Evolutionary conservation across 1,140 invertebrate genomes (phyloP).

Genomic region (Solen grandis): DNA sequence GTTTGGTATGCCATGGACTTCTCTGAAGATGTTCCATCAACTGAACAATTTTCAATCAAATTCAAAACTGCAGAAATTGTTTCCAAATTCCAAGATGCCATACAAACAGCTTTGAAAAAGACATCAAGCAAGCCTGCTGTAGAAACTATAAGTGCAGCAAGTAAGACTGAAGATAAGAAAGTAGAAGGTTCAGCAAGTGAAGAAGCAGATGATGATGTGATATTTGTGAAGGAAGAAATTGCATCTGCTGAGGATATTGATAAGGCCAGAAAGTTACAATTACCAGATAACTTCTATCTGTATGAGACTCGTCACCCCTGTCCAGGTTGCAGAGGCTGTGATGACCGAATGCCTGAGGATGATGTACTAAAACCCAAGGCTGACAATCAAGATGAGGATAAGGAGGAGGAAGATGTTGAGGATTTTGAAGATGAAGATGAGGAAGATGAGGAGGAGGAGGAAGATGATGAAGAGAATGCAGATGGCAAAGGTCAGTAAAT

Average conservation of each 20-base stretch:
- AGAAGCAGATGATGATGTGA: conserved; percentile 82
- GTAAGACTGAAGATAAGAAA: background rate
- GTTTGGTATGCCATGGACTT: conserved; percentile 92
- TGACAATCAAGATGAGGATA: background rate
- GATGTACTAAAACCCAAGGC: background rate
- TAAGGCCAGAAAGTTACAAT: conserved; percentile 85
- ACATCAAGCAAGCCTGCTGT: conserved; percentile 82
- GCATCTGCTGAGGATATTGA: conserved; percentile 86
- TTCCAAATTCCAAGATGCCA: conserved; percentile 86
- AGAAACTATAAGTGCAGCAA: conserved; percentile 2
- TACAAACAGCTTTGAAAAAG: conserved; percentile 85
- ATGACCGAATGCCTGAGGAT: conserved; percentile 61
- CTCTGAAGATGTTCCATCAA: conserved; percentile 87
- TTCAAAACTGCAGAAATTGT: conserved; percentile 91
- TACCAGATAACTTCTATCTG: conserved; percentile 91
- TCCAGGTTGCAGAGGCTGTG: conserved; percentile 89
- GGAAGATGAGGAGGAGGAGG: conserved; percentile 27
- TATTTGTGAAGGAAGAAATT: conserved; percentile 86
- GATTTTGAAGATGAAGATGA: conserved; percentile 48
- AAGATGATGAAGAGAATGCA: conserved; percentile 33
- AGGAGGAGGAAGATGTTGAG: conserved; percentile 36
- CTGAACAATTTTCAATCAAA: conserved; percentile 89
- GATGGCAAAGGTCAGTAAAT: background rate
- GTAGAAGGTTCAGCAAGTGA: background rate
- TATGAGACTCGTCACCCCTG: conserved; percentile 86